A percentile compares a stretch with the other conserved stretches of the same genome.
phyloP scores from a whole-genome alignment of 1,140 invertebrate species.

The Apis mellifera region DNA sequence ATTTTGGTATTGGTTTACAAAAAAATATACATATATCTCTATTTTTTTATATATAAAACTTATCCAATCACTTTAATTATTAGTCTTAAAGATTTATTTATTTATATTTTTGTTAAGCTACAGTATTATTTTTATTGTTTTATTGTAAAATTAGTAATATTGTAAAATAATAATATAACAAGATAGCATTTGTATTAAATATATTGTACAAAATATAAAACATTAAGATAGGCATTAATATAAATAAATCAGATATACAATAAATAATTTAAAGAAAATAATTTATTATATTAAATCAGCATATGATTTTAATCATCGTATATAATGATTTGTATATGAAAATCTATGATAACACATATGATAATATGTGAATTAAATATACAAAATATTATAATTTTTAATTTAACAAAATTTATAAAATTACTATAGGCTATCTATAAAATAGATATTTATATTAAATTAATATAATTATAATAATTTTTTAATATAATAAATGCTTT shows the following conservation, averaged over 20 bases:
- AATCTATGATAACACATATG: background rate
- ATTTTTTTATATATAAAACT: constrained; percentile 1
- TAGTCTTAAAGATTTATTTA: constrained; percentile 29
- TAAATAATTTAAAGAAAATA: constrained; percentile 22
- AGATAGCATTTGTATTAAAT: constrained; percentile 38
- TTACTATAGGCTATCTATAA: constrained; percentile 34
- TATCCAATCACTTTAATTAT: background rate
- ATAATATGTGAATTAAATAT: constrained; percentile 23
- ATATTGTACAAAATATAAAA: constrained; percentile 16
- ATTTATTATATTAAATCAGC: constrained; percentile 36
- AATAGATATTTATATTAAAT: constrained; percentile 22
- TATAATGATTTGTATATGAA: background rate
- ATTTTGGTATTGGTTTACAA: constrained; percentile 14
- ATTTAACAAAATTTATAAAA: constrained; percentile 35
- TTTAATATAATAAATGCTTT: constrained; percentile 12
- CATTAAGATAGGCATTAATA: constrained; percentile 43
- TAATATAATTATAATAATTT: constrained; percentile 37
- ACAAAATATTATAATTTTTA: constrained; percentile 17
- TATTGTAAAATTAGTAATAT: background rate
- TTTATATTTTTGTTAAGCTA: constrained; percentile 12
- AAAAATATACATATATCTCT: constrained; percentile 4
- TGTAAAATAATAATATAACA: constrained; percentile 9
- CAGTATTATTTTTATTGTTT: constrained; percentile 34
- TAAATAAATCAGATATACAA: constrained; percentile 23
- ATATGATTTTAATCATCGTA: constrained; percentile 16